Percentiles rank a stretch among this genome's conserved stretches.
Evolutionary conservation across 2,113 vertebrate genomes (phyloP).

Genomic region (Macquaria ambigua): DNA sequence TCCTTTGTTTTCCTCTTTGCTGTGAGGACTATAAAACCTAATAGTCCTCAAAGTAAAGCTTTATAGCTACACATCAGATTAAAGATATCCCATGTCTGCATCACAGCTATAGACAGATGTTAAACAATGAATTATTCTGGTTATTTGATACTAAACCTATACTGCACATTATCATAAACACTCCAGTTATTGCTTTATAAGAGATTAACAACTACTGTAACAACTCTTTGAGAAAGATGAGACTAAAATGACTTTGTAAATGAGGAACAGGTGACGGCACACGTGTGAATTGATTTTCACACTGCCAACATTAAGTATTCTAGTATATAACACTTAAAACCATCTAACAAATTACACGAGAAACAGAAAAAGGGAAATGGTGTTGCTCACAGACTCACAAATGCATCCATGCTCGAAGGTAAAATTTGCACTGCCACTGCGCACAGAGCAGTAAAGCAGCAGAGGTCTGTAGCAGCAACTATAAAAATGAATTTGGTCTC

Average conservation of each 20-base stretch:
- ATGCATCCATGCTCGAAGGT: slow-evolving; percentile 21
- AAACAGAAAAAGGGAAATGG: neutral
- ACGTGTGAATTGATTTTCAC: slow-evolving; percentile 5
- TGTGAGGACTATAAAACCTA: neutral
- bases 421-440: neutral
- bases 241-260: neutral
- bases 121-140: neutral
- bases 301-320: neutral
- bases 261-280: neutral
- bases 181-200: slow-evolving; percentile 5
- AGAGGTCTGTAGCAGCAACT: slow-evolving; percentile 23
- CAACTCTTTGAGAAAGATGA: slow-evolving; percentile 7
- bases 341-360: neutral
- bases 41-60: slow-evolving; percentile 1
- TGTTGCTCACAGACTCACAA: slow-evolving; percentile 10
- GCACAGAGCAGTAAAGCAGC: slow-evolving; percentile 23
- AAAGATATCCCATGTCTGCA: neutral
- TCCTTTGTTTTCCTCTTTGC: neutral
- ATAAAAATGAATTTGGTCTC: slow-evolving; percentile 41
- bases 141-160: neutral
- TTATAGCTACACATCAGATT: neutral
- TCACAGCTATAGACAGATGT: neutral
- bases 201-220: slow-evolving; percentile 9
- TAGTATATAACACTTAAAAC: slow-evolving; percentile 6
- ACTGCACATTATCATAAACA: neutral